phyloP scores from a whole-genome alignment of 2,113 vertebrate species.

The Corvus cornix region DNA sequence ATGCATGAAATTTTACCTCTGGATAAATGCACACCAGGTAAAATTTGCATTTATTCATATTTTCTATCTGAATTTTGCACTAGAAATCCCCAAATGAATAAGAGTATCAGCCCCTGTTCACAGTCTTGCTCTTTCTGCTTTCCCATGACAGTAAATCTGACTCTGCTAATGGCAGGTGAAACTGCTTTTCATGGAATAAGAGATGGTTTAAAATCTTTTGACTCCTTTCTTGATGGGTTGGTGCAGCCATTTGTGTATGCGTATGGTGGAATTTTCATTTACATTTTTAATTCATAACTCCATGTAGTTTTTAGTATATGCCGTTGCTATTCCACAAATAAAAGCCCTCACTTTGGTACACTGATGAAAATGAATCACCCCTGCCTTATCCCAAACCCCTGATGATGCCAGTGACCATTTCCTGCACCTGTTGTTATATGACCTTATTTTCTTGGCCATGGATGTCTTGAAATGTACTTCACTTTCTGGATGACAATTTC shows the following conservation, averaged over 20 bases:
- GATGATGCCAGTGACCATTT: neutral
- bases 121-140: constrained; percentile 6
- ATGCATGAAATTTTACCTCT: neutral
- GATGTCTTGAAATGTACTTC: neutral
- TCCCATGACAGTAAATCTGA: constrained; percentile 12
- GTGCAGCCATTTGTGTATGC: neutral
- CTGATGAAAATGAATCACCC: neutral
- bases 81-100: constrained; percentile 6
- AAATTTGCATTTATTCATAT: neutral
- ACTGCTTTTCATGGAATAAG: neutral
- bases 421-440: neutral
- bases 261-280: neutral
- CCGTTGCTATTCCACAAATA: neutral
- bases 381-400: neutral
- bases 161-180: neutral
- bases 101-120: neutral
- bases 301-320: neutral
- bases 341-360: neutral
- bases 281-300: neutral
- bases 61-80: constrained; percentile 5
- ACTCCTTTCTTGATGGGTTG: constrained; percentile 12
- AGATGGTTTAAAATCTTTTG: constrained; percentile 38
- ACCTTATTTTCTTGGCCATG: neutral
- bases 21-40: neutral
- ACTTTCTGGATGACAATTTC: neutral